Evolutionary conservation across 1,140 invertebrate species (phyloP), one percentile per base, ranked within the genome.

Genomic region (Cataglyphis hispanica): DNA sequence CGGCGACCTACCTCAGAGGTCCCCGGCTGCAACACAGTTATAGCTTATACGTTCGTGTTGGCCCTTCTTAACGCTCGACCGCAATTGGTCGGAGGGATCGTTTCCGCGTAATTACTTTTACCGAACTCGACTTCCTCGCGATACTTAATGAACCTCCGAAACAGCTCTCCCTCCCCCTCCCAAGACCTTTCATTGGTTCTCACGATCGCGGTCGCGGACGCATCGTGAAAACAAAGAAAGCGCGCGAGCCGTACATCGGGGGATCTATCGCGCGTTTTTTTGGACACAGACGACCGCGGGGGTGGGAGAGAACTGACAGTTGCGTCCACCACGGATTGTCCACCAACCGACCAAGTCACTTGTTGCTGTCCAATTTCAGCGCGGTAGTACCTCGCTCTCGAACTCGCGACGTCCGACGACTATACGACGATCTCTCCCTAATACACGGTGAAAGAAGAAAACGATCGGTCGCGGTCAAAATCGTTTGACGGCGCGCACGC

Each of bases 401-500:
- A 89, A 83, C 72, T 85, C 67, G 60, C 67, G 50, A 16, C 50
- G 25, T 19, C 53, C 50, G 69, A 27, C 27, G 56, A 19, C 16
- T n/a, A n/a, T 50, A 10, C 22, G n/a, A n/a, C 74, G 40, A 53
- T 67, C 31, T n/a, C 22, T 27, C 6, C 5, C 19, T 61, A n/a
- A n/a, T n/a, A 22, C 43, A 43, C 37, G 40, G 8, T 5, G 37
- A n/a, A 75, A 40, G 50, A 40, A 37, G 34, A 40, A 63, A 13
- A 40, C 22, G 31, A 63, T 74, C 58, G 72, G 58, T 27, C 69
- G 76, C 43, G 66, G 31, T 34, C 61, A 56, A 76, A 72, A 83
- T 72, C 63, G 63, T 72, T 87, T 85, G 86, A 90, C 89, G 74
- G 61, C 89, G 80, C 58, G 85, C 81, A 89, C 87, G 84, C 88